Percentiles rank a stretch among this genome's conserved stretches.
phyloP scores from a whole-genome alignment of 2,888 invertebrate species.

The Ophioninae sp. region DNA sequence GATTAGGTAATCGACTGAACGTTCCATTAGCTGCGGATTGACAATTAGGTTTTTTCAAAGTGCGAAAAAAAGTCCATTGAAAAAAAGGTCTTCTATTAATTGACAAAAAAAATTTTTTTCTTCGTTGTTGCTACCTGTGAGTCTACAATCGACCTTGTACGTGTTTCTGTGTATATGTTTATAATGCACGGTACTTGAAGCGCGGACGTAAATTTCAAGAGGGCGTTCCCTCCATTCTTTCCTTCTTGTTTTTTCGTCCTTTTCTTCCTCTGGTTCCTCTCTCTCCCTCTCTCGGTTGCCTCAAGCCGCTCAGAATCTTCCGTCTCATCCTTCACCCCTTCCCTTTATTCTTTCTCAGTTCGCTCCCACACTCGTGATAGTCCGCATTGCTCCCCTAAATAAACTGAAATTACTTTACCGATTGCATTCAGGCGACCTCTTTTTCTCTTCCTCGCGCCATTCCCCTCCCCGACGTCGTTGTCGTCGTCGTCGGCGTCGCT shows the following conservation, averaged over 20 bases:
- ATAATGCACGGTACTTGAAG: slow-evolving; percentile 45
- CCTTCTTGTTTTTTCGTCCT: slow-evolving; percentile 37
- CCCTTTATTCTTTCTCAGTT: slow-evolving; percentile 35
- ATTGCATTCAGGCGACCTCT: slow-evolving; percentile 62
- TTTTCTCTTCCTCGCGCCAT: slow-evolving; percentile 32
- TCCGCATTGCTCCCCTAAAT: slow-evolving; percentile 63
- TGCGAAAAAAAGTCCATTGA: background rate
- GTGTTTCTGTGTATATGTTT: slow-evolving; percentile 21
- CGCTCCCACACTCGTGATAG: slow-evolving; percentile 58
- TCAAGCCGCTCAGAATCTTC: slow-evolving; percentile 40
- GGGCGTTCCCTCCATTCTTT: slow-evolving; percentile 61
- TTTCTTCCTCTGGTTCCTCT: slow-evolving; percentile 54
- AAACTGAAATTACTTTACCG: slow-evolving; percentile 67
- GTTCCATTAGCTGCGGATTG: no score
- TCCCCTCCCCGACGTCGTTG: background rate
- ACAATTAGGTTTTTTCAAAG: no score
- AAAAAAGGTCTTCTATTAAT: background rate
- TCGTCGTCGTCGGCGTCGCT: slow-evolving; percentile 37
- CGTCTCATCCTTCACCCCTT: slow-evolving; percentile 6
- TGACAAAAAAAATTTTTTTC: slow-evolving; percentile 43
- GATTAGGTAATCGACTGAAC: no score
- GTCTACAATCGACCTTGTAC: slow-evolving; percentile 1
- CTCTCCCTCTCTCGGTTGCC: slow-evolving; percentile 46
- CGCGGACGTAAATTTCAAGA: slow-evolving; percentile 56
- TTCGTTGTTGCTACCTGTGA: slow-evolving; percentile 16